Percentiles rank a stretch among this genome's conserved stretches.
Conservation (phyloP, 2,113 vertebrate genomes). For the Peromyscus maniculatus region DNA sequence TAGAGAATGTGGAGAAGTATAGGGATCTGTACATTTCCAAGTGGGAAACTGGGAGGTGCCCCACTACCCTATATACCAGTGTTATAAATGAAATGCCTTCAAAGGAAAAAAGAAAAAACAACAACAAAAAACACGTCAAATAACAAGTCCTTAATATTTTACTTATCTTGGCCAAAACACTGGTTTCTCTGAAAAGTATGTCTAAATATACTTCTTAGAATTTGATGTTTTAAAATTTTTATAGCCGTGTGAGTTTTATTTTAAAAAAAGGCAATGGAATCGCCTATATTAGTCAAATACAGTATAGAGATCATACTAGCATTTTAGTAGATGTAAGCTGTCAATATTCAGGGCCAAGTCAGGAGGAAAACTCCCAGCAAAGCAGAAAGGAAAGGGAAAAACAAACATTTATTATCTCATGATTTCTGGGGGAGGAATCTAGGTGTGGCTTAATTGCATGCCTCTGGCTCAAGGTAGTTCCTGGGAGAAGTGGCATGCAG, state of each 20-base stretch:
- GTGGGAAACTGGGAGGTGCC: background rate
- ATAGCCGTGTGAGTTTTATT: background rate
- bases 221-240: too few species aligned
- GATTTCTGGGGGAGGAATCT: background rate
- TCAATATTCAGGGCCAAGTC: background rate
- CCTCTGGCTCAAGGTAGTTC: background rate
- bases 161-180: background rate
- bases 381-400: background rate
- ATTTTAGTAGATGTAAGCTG: background rate
- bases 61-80: background rate
- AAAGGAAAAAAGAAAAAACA: background rate
- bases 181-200: background rate
- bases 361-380: background rate
- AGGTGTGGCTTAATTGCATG: background rate
- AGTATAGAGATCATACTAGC: background rate
- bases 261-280: background rate
- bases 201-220: background rate
- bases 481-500: background rate
- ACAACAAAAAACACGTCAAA: background rate
- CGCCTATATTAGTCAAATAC: background rate
- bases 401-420: background rate
- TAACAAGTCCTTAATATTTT: background rate
- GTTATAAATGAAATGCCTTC: background rate
- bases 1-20: background rate
- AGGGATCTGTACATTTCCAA: background rate